Percentiles rank a stretch among this genome's conserved stretches.
These are phyloP conservation scores for Deroplatys truncata DNA, from an alignment of 2,888 invertebrate genomes.

Conservation along the genomic window DNA sequence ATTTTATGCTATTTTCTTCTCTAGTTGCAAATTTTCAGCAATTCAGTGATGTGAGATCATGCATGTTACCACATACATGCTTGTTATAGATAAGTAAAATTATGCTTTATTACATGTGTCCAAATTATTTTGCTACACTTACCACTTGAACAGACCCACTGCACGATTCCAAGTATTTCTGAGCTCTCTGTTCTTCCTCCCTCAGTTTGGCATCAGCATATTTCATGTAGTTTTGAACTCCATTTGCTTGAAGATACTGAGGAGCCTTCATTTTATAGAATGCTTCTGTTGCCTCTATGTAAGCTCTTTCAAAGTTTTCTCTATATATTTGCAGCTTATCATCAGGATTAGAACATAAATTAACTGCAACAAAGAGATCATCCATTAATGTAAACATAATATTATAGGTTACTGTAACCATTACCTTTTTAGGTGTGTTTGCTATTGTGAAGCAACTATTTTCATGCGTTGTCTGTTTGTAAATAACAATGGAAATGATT, in stretches of 20 bases:
- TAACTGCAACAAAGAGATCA: slow-evolving; percentile 59
- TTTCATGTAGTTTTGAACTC: slow-evolving; percentile 94
- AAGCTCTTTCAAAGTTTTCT: slow-evolving; percentile 94
- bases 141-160: slow-evolving; percentile 65
- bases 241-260: slow-evolving; percentile 82
- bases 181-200: slow-evolving; percentile 91
- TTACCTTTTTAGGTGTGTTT: too few relatives aligned
- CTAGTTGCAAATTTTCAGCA: too few relatives aligned
- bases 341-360: slow-evolving; percentile 87
- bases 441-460: too few relatives aligned
- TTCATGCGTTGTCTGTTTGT: too few relatives aligned
- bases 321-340: slow-evolving; percentile 94
- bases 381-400: neutral
- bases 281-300: slow-evolving; percentile 88
- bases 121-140: slow-evolving; percentile 31
- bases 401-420: too few relatives aligned
- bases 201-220: slow-evolving; percentile 92
- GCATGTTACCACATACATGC: too few relatives aligned
- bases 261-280: slow-evolving; percentile 91
- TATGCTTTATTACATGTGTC: too few relatives aligned
- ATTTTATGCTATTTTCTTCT: too few relatives aligned
- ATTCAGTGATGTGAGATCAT: too few relatives aligned
- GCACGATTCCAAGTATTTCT: slow-evolving; percentile 87
- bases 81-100: too few relatives aligned
- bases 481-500: too few relatives aligned